Evolutionary conservation across 2,113 vertebrate species (phyloP).

Genomic region (Melanerpes formicivorus): DNA sequence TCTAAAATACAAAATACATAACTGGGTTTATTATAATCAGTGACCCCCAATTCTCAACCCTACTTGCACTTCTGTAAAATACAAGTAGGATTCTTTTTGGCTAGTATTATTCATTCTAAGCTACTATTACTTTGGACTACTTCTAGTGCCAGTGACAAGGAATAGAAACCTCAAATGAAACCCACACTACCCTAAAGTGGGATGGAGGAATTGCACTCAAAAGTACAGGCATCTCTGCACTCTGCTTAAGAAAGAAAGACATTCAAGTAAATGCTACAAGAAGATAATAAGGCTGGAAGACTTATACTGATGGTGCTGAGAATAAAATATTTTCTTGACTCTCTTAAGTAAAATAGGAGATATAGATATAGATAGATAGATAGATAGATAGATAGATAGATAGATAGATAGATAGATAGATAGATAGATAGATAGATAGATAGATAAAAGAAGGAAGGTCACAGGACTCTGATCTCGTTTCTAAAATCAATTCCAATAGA

Average conservation of each 20-base stretch:
- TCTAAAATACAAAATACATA: not conserved
- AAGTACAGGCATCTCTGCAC: not conserved
- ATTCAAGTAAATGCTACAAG: not conserved
- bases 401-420: too few relatives aligned
- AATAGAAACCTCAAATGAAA: not conserved
- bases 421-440: too few relatives aligned
- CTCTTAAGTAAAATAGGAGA: not conserved
- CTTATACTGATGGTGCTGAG: not conserved
- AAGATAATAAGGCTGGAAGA: not conserved
- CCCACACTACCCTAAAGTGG: not conserved
- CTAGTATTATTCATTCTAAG: too few relatives aligned
- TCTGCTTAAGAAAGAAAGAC: not conserved
- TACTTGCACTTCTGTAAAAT: not conserved
- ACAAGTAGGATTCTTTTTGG: not conserved
- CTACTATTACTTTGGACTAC: not conserved
- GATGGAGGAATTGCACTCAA: not conserved
- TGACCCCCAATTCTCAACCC: not conserved
- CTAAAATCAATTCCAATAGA: too few relatives aligned
- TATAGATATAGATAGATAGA: too few relatives aligned
- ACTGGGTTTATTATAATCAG: not conserved
- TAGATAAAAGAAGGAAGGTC: too few relatives aligned
- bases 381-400: too few relatives aligned
- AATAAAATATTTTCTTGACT: not conserved
- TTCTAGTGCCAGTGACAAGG: not conserved
- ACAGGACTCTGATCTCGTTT: too few relatives aligned